Conservation (phyloP, 53 echinoderm and acorn worm genomes). For the Paelopatides confundens region DNA sequence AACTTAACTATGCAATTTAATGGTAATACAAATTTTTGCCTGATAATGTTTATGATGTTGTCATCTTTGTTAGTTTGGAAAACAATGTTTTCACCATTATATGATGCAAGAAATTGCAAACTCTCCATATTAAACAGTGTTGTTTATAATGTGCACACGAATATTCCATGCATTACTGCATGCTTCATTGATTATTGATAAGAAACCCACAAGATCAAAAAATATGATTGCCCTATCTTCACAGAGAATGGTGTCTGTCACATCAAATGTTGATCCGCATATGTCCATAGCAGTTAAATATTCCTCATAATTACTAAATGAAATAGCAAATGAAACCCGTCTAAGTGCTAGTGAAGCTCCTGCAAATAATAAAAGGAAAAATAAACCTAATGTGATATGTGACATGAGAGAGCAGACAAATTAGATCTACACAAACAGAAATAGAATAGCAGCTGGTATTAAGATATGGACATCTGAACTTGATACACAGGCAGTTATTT, state of each 20-base stretch:
- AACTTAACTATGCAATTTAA: not conserved
- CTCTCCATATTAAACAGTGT: not conserved
- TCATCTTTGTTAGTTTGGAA: not conserved
- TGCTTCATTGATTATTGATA: constrained; percentile 1
- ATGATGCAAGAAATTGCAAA: not conserved
- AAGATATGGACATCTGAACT: too few relatives aligned
- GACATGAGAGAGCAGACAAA: too few relatives aligned
- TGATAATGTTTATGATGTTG: not conserved
- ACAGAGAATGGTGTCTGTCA: not conserved
- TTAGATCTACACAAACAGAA: too few relatives aligned
- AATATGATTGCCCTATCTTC: not conserved
- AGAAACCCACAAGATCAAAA: not conserved
- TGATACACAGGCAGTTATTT: too few relatives aligned
- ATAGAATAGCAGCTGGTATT: too few relatives aligned
- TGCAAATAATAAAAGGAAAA: not conserved
- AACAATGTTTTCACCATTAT: not conserved
- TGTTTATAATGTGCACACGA: constrained; percentile 8
- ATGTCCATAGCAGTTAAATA: not conserved
- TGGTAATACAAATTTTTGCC: not conserved
- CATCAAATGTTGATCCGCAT: not conserved
- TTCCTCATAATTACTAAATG: not conserved
- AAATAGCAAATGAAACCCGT: not conserved
- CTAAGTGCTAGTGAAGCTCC: not conserved
- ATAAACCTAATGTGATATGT: too few relatives aligned
- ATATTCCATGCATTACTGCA: not conserved